These are phyloP conservation scores for Eurypyga helias DNA, from an alignment of 2,113 vertebrate species.

Conservation along the genomic window DNA sequence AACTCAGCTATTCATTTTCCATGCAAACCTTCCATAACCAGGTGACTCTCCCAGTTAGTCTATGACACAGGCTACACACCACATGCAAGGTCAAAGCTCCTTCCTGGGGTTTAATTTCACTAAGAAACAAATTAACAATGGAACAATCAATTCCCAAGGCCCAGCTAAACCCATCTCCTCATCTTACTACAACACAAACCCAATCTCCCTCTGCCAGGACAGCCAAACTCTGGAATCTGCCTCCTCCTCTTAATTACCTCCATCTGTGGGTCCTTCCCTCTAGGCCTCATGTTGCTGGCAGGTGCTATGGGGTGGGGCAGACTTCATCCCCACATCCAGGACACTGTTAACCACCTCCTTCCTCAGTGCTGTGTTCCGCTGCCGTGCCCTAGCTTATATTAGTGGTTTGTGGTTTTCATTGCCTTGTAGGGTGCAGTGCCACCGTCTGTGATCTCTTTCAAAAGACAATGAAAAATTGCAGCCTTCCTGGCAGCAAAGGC, in stretches of 20 bases:
- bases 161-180: neutral
- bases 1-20: slow-evolving; percentile 8
- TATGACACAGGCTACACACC: neutral
- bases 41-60: neutral
- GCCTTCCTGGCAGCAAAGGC: neutral
- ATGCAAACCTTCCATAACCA: neutral
- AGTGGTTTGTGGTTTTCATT: neutral
- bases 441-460: neutral
- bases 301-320: neutral
- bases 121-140: neutral
- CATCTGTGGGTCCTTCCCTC: slow-evolving; percentile 33
- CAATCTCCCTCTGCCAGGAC: neutral
- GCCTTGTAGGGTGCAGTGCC: neutral
- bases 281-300: neutral
- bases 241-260: slow-evolving; percentile 43
- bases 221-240: neutral
- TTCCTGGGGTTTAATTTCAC: neutral
- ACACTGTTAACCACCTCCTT: neutral
- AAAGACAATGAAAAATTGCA: accelerated
- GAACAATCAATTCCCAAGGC: neutral
- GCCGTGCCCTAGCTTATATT: neutral
- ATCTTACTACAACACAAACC: neutral
- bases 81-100: slow-evolving; percentile 32
- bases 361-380: neutral
- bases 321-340: neutral